These are phyloP conservation scores for Pelmatolapia mariae DNA, from an alignment of 2,113 vertebrate genomes.

Conservation along the genomic window DNA sequence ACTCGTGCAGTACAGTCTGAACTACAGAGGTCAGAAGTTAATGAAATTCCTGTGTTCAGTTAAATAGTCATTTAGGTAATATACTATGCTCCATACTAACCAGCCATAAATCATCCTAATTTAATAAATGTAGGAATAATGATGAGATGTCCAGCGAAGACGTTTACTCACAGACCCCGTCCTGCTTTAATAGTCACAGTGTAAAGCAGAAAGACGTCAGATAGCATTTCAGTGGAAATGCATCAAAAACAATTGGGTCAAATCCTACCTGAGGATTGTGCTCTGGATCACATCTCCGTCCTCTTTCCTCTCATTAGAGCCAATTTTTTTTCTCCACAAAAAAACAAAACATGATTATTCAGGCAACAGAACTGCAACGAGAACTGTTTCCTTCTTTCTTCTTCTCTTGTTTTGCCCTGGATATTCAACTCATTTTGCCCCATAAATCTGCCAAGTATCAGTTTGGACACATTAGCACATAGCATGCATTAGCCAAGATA, in stretches of 20 bases:
- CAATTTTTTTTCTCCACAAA: neutral
- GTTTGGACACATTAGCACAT: conserved; percentile 38
- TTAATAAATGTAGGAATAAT: conserved; percentile 78
- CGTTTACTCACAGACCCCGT: conserved; percentile 68
- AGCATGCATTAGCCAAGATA: conserved; percentile 29
- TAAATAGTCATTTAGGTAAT: conserved; percentile 75
- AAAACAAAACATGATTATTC: neutral
- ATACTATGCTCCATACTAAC: conserved; percentile 56
- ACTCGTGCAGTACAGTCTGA: conserved; percentile 43
- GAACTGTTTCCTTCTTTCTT: neutral
- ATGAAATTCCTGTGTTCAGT: conserved; percentile 77
- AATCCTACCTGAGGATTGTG: conserved; percentile 38
- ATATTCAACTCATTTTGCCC: neutral
- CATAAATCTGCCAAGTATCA: conserved; percentile 25
- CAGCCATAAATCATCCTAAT: conserved; percentile 78
- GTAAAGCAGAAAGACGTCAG: conserved; percentile 71
- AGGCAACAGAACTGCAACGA: neutral
- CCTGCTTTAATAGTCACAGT: conserved; percentile 62
- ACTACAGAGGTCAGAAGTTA: conserved; percentile 74
- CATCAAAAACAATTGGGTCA: conserved; percentile 62
- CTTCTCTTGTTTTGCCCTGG: neutral
- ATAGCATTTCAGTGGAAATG: conserved; percentile 59
- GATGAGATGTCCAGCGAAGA: conserved; percentile 70
- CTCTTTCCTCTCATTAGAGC: neutral
- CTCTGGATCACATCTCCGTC: neutral